Conservation (phyloP, 2,888 invertebrate species). For the Cosmia trapezina region DNA sequence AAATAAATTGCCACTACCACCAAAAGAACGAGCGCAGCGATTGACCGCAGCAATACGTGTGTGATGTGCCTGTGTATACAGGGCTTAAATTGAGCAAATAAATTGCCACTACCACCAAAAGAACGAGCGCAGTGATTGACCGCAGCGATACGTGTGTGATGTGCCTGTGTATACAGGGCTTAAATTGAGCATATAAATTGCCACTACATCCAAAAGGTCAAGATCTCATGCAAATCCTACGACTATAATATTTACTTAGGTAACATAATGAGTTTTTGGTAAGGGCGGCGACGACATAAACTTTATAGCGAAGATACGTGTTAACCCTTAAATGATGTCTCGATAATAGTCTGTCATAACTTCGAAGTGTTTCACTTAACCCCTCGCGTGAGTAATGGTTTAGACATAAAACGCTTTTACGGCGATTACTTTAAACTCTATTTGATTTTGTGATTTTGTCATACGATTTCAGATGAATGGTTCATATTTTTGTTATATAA, state of each 20-base stretch:
- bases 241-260: constrained; percentile 50
- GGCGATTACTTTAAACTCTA: constrained; percentile 55
- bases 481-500: constrained; percentile 9
- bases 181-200: constrained; percentile 24
- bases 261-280: constrained; percentile 55
- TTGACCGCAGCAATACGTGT: too few species aligned
- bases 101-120: constrained; percentile 21
- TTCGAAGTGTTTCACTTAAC: constrained; percentile 66
- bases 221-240: constrained; percentile 25
- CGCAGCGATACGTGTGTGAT: too few species aligned
- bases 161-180: background rate
- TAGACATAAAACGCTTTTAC: constrained; percentile 55
- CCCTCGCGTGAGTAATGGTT: constrained; percentile 61
- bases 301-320: constrained; percentile 62
- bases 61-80: background rate
- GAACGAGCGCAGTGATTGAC: too few species aligned
- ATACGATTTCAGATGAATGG: constrained; percentile 12
- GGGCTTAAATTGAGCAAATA: constrained; percentile 14
- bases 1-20: constrained; percentile 22
- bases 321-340: constrained; percentile 71
- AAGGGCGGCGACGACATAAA: constrained; percentile 52
- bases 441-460: constrained; percentile 51
- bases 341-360: constrained; percentile 73
- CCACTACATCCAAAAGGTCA: constrained; percentile 24
- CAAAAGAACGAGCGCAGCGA: too few species aligned